Conservation (phyloP, 2,888 invertebrate species). For the Zeuzera pyrina region DNA sequence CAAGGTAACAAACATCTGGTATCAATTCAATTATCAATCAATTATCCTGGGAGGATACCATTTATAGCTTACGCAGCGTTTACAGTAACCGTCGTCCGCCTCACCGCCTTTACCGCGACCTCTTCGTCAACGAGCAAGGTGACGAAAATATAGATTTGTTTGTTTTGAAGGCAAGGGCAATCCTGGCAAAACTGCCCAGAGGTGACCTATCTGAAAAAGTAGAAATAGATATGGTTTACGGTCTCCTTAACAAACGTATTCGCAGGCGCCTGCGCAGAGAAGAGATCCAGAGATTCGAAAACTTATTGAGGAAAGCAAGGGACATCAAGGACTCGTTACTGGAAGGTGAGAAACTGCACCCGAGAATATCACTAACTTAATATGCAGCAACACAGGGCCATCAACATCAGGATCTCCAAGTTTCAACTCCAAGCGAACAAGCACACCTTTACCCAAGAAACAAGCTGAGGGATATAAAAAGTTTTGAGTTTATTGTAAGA, state of each 20-base stretch:
- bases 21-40: too few relatives aligned
- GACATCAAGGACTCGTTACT: constrained; percentile 5
- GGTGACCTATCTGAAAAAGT: constrained; percentile 6
- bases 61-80: constrained; percentile 4
- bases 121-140: constrained; percentile 8
- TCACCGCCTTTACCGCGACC: constrained; percentile 9
- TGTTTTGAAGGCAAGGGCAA: constrained; percentile 5
- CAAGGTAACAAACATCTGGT: neutral
- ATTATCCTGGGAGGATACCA: too few relatives aligned
- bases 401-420: too few relatives aligned
- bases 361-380: neutral
- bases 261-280: constrained; percentile 18
- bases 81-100: constrained; percentile 10
- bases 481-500: constrained; percentile 7
- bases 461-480: neutral
- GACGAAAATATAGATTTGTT: constrained; percentile 11
- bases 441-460: too few relatives aligned
- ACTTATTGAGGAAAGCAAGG: constrained; percentile 5
- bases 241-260: constrained; percentile 10
- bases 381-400: neutral
- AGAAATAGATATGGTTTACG: constrained; percentile 14
- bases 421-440: too few relatives aligned
- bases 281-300: constrained; percentile 12
- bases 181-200: constrained; percentile 11
- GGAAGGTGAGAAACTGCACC: neutral